Evolutionary conservation across 2,888 invertebrate genomes (phyloP), one percentile per base, ranked within the genome.

Genomic region (Chrysotoxum bicinctum): DNA sequence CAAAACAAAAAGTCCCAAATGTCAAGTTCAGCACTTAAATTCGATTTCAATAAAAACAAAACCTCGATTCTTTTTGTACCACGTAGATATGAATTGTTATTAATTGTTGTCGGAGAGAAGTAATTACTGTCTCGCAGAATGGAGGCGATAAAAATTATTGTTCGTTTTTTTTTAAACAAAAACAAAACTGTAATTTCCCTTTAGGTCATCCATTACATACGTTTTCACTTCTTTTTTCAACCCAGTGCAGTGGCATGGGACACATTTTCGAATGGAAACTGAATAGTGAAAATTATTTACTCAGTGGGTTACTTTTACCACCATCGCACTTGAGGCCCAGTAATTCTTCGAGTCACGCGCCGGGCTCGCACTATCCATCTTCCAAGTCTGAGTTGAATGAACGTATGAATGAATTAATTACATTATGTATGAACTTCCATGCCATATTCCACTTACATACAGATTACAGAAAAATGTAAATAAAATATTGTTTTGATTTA

Each of bases 1-100:
- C 19, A 7, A 58, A 58, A 32, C 9, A 4, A 16, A 56, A 32
- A 50, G 32, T 35, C 35, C 23, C 50, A 66, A 66, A 45, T 50
- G 66, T 66, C 66, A 66, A 66, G 66, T 66, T 66, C 66, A 50
- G 16, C 43, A 23, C 37, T 50, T 10, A 66, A 35, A 50, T 35
- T 66, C 23, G 6, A 35, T 50, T 50, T 66, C 21, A 66, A 35
- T 66, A 16, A 35, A 58, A 32, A 37, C 1, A 58, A 32, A 37
- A 0, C 14, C 19, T 3, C 12, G 35, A 14, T 21, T 21, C 0
- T 35, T 32, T 12, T 19, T 14, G 6, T 50, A 16, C 19, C 3
- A 16, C 8, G 3, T 32, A 9, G 10, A 32, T 40, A 1, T n/a
- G 3, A 7, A 40, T 16, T 8, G 1, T 43, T 16, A 9, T 8